These are phyloP conservation scores for Sesamia inferens DNA, from an alignment of 2,888 invertebrate species.

Conservation along the genomic window DNA sequence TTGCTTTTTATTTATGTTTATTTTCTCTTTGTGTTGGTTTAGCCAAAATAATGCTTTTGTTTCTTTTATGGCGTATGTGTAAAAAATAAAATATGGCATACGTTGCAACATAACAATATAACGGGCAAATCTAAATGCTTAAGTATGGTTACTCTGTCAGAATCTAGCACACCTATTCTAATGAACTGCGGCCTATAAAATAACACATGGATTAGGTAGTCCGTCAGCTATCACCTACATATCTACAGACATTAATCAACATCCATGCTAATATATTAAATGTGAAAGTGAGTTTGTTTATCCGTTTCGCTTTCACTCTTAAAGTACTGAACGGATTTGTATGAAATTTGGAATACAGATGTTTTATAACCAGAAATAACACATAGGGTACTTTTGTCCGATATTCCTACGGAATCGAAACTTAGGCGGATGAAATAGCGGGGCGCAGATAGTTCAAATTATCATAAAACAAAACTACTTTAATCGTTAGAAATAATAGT, in stretches of 20 bases:
- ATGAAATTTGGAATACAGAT: too few relatives aligned
- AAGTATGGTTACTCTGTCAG: background rate
- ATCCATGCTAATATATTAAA: too few relatives aligned
- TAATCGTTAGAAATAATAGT: background rate
- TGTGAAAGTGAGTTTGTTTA: too few relatives aligned
- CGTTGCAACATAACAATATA: background rate
- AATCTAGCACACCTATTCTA: background rate
- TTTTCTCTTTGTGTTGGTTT: slow-evolving; percentile 34
- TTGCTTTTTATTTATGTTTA: slow-evolving; percentile 56
- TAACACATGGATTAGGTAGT: background rate
- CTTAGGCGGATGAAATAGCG: too few relatives aligned
- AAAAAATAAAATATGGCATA: background rate
- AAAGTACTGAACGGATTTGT: too few relatives aligned
- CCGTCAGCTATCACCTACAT: too few relatives aligned
- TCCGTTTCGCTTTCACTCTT: too few relatives aligned
- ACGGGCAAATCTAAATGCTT: background rate
- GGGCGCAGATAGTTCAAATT: background rate
- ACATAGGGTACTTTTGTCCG: too few relatives aligned
- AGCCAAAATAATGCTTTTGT: slow-evolving; percentile 14
- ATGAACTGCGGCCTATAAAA: background rate
- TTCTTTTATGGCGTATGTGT: slow-evolving; percentile 1
- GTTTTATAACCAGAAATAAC: too few relatives aligned
- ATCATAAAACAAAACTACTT: background rate
- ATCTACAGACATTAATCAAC: background rate
- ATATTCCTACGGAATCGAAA: too few relatives aligned